These are phyloP conservation scores for Ctena decussata DNA, from an alignment of 2,888 invertebrate genomes.

Conservation along the genomic window DNA sequence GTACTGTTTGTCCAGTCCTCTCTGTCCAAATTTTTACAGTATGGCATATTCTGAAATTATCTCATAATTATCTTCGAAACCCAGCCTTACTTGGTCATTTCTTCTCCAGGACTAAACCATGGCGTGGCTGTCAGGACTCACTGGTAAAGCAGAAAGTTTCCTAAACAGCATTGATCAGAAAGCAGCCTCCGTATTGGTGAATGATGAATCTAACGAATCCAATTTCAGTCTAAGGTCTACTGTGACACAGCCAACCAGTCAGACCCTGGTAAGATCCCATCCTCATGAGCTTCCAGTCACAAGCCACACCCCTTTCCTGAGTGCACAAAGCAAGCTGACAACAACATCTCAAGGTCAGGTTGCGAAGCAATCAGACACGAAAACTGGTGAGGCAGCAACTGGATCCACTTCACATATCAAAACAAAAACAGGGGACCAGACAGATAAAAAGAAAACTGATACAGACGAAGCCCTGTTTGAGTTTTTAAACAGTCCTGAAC, in stretches of 20 bases:
- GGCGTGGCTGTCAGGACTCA: conserved; percentile 92
- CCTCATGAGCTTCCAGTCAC: not conserved
- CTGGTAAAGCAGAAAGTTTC: conserved; percentile 92
- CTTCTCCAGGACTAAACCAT: conserved; percentile 78
- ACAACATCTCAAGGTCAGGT: conserved; percentile 77
- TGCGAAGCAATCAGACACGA: conserved; percentile 59
- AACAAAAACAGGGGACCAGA: conserved; percentile 36
- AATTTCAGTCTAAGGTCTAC: not conserved
- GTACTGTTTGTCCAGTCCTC: no score
- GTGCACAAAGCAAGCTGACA: conserved; percentile 2
- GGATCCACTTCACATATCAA: conserved; percentile 27
- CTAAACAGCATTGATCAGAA: conserved; percentile 92
- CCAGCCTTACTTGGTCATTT: no score
- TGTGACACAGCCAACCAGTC: not conserved
- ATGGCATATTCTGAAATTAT: no score
- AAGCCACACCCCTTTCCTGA: conserved; percentile 25
- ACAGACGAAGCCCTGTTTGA: conserved; percentile 87
- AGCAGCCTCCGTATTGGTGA: conserved; percentile 90
- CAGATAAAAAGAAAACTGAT: conserved; percentile 77
- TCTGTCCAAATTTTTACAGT: no score
- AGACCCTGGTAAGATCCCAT: not conserved
- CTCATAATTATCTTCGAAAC: no score
- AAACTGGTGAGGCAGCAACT: conserved; percentile 31
- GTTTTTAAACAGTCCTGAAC: conserved; percentile 86
- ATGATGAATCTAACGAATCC: not conserved